Evolutionary conservation across 2,113 vertebrate genomes (phyloP), one percentile per base, ranked within the genome.

Genomic region (Paralichthys olivaceus): DNA sequence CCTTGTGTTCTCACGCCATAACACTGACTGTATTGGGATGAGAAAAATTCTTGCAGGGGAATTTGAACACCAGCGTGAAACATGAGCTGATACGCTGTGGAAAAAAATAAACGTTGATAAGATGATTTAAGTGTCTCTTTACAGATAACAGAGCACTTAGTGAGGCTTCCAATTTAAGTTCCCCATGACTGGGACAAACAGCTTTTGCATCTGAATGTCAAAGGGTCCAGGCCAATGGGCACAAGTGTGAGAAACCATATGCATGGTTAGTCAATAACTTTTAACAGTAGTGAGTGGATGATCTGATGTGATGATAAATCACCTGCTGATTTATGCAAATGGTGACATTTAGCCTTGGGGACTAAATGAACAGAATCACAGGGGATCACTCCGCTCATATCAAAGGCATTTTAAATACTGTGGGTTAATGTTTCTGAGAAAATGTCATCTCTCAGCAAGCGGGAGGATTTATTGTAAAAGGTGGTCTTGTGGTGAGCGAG

Each of bases 201-300:
- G 32, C 32, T 8, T 34, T 34, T 34, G 9, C 7, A 34, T 34
- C 32, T 34, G 32, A 32, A 34, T 34, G 32, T 34, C 32, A 34
- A 34, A 34, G 7, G 7, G 32, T 9, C 32, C 32, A 34, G 7
- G 32, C 32, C n/a, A n/a, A n/a, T n/a, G n/a, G n/a, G n/a, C n/a
- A n/a, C 11, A 37, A 14, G 12, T 43, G 40, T 43, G 40, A 14
- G 40, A 49, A 75, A 71, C 34, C 37, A 32, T 32, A 14, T 22
- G 15, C 37, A 62, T 57, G 23, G 5, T 70, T 67, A 43, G 49
- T 77, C 47, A 23, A 47, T 66, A 74, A 47, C 54, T 49, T 23
- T 74, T 74, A 65, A 32, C 77, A 78, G 70, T 14, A 63, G 25
- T 61, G 59, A 76, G 69, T 73, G 43, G 63, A 80, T 82, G 51